Conservation (phyloP, 2,113 vertebrate genomes). For the Amblyopsis rosae region DNA sequence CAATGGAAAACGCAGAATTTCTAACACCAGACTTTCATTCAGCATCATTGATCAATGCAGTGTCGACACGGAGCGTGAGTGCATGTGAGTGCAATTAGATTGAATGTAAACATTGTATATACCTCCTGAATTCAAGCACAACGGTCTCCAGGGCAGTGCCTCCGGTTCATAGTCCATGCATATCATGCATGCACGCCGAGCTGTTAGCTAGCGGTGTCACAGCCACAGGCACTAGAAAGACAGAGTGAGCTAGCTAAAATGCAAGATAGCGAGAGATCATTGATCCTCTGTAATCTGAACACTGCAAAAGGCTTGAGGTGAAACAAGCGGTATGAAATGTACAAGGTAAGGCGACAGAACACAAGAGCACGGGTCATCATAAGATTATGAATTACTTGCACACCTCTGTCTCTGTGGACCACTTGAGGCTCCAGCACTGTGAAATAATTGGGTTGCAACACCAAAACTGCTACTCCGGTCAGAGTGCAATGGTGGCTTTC, state of each 20-base stretch:
- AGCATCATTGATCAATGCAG: neutral
- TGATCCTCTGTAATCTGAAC: constrained; percentile 57
- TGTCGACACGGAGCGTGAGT: neutral
- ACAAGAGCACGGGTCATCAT: constrained; percentile 64
- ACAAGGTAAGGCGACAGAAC: constrained; percentile 62
- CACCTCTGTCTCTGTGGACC: constrained; percentile 67
- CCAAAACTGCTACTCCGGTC: constrained; percentile 58
- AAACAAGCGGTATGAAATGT: constrained; percentile 57
- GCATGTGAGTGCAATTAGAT: neutral
- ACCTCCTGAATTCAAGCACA: no score
- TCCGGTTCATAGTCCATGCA: neutral
- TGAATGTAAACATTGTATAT: neutral
- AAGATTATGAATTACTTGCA: constrained; percentile 68
- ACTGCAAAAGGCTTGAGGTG: constrained; percentile 45
- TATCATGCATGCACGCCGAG: constrained; percentile 8
- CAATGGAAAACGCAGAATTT: neutral
- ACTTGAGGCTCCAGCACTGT: constrained; percentile 69
- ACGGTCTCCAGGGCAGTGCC: neutral
- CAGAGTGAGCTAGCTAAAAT: constrained; percentile 6
- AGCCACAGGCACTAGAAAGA: constrained; percentile 7
- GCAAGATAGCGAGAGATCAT: constrained; percentile 24
- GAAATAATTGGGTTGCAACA: constrained; percentile 76
- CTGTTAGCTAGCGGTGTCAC: neutral
- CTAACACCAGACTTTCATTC: neutral
- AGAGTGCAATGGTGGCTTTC: constrained; percentile 59